These are phyloP conservation scores for Luffia ferchaultella DNA, from an alignment of 2,888 invertebrate genomes.

Conservation along the genomic window DNA sequence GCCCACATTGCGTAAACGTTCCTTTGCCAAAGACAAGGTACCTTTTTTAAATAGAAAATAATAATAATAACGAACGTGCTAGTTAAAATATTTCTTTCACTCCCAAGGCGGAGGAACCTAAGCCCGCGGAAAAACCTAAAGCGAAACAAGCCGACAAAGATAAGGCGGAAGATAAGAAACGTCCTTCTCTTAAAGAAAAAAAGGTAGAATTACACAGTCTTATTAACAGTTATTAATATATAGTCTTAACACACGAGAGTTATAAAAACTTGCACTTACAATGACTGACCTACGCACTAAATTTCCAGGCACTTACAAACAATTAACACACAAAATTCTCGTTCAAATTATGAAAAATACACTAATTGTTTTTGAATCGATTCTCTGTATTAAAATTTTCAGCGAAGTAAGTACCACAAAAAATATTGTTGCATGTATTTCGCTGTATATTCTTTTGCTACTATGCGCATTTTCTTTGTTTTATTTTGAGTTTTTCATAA, in stretches of 20 bases:
- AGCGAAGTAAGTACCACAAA: not conserved
- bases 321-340: no score
- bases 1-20: conserved; percentile 47
- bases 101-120: conserved; percentile 47
- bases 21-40: conserved; percentile 55
- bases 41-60: not conserved
- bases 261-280: no score
- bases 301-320: conserved; percentile 3
- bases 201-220: conserved; percentile 32
- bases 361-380: no score
- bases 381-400: not conserved
- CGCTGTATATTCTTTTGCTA: not conserved
- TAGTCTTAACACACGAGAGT: no score
- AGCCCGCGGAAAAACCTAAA: conserved; percentile 54
- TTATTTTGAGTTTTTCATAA: no score
- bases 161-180: conserved; percentile 46
- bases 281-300: conserved; percentile 7
- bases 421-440: not conserved
- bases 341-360: no score
- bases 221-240: no score
- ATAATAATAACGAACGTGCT: conserved; percentile 3
- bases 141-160: conserved; percentile 44
- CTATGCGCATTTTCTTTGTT: not conserved
- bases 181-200: conserved; percentile 51
- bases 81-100: conserved; percentile 6